Base-by-base conservation (phyloP, 1,140 invertebrate species). In the Lycorma delicatula region DNA sequence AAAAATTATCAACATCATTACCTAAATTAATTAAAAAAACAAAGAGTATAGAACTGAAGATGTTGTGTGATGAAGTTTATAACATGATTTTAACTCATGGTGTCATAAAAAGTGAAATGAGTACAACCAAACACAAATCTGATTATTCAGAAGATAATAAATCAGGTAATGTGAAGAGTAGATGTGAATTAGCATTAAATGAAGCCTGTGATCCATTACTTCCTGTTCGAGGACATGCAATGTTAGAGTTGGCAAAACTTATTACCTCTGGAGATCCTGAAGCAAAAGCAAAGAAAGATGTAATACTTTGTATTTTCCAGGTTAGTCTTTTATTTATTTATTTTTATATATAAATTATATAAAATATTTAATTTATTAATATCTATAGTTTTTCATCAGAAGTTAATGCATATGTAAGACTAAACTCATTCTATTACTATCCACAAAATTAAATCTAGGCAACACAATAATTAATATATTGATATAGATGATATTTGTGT, bases 201-300 rank as follows among this genome's bases (percentile, higher is more conserved):
- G 81, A 91, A 74, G 70, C 86, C 5, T 78, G 79, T 64, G 84
- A 90, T 74, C 74, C 81, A n/a, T 68, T 87, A 38, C 68, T 93
- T n/a, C 89, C 89, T 6, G 78, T 87, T 1, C 77, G 83, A 68
- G 89, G 84, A 18, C 89, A 93, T 75, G 91, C 83, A 7, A 69
- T 93, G 20, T 81, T 91, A 56, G 71, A 77, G 50, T 68, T 93
- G 9, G 82, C 79, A 23, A 86, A 82, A 74, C 71, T 93, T 5
- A 75, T 95, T 25, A 77, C 85, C 66, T 69, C 71, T 9, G 77
- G 75, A 61, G 82, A 93, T 74, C 47, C 71, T 20, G 78, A 81
- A 60, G 75, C 82, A 16, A 64, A 83, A 29, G 73, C 79, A 1
- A 83, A 84, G 62, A 83, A 83, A 65, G 76, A 84, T 55, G 75